These are phyloP conservation scores for Dichetophora obliterata DNA, from an alignment of 2,888 invertebrate species.

Conservation along the genomic window DNA sequence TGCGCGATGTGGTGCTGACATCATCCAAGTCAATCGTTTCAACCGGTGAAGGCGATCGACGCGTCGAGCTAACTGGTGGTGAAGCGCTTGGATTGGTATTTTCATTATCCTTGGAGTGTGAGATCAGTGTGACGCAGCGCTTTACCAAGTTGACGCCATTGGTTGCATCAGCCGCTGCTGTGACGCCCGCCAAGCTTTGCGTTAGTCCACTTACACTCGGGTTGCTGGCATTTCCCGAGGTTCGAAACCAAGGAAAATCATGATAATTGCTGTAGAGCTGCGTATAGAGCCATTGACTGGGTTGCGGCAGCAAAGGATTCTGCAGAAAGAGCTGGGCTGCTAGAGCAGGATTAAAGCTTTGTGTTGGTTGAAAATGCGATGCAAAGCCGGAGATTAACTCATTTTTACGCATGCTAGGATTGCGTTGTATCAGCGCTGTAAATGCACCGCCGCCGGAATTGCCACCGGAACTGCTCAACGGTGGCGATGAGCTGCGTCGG, in stretches of 20 bases:
- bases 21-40: constrained; percentile 66
- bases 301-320: constrained; percentile 80
- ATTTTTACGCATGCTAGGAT: constrained; percentile 52
- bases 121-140: constrained; percentile 65
- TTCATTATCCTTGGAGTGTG: constrained; percentile 58
- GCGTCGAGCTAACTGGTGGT: constrained; percentile 67
- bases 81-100: constrained; percentile 65
- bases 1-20: constrained; percentile 57
- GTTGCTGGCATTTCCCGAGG: constrained; percentile 53
- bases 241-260: constrained; percentile 78
- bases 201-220: constrained; percentile 44
- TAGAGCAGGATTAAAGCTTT: constrained; percentile 73
- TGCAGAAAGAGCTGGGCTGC: constrained; percentile 83
- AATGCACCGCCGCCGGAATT: constrained; percentile 65
- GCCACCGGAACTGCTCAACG: constrained; percentile 51
- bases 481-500: constrained; percentile 63
- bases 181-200: constrained; percentile 40
- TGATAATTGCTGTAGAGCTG: constrained; percentile 79
- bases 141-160: constrained; percentile 67
- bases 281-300: constrained; percentile 83
- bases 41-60: constrained; percentile 68
- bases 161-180: constrained; percentile 37
- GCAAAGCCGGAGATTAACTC: constrained; percentile 70
- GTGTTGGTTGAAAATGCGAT: constrained; percentile 67
- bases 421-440: constrained; percentile 68